These are phyloP conservation scores for Volucella inanis DNA, from an alignment of 2,888 invertebrate genomes.

Conservation along the genomic window DNA sequence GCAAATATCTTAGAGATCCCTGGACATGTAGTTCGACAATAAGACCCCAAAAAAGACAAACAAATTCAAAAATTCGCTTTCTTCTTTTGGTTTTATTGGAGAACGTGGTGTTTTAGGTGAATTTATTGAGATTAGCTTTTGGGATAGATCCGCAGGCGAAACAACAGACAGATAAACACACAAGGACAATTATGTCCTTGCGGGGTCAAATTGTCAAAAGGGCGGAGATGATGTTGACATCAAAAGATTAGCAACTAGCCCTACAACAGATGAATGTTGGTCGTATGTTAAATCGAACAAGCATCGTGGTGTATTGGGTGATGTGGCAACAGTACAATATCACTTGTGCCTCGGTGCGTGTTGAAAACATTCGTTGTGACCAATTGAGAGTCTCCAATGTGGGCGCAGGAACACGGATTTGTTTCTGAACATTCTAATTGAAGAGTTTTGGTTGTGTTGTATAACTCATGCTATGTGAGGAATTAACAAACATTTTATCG, in stretches of 20 bases:
- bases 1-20: slow-evolving; percentile 55
- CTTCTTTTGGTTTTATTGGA: slow-evolving; percentile 41
- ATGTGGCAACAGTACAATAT: not conserved
- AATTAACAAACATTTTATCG: slow-evolving; percentile 44
- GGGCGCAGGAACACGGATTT: slow-evolving; percentile 59
- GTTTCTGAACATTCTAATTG: slow-evolving; percentile 66
- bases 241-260: slow-evolving; percentile 55
- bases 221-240: slow-evolving; percentile 69
- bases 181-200: slow-evolving; percentile 59
- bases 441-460: slow-evolving; percentile 19
- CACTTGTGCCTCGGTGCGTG: slow-evolving; percentile 47
- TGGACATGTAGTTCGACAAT: slow-evolving; percentile 12
- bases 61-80: slow-evolving; percentile 47
- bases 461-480: not conserved
- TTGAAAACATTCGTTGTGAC: slow-evolving; percentile 50
- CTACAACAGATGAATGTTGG: slow-evolving; percentile 42
- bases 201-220: slow-evolving; percentile 65
- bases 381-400: slow-evolving; percentile 69
- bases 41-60: slow-evolving; percentile 29
- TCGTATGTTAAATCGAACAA: slow-evolving; percentile 66
- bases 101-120: slow-evolving; percentile 62
- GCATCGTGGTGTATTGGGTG: slow-evolving; percentile 14
- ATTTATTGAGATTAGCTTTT: slow-evolving; percentile 60
- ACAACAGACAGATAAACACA: slow-evolving; percentile 35
- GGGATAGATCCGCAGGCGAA: slow-evolving; percentile 35